Base-by-base conservation (phyloP, 2,888 invertebrate genomes). In the Caenorhabditis zanzibari region DNA sequence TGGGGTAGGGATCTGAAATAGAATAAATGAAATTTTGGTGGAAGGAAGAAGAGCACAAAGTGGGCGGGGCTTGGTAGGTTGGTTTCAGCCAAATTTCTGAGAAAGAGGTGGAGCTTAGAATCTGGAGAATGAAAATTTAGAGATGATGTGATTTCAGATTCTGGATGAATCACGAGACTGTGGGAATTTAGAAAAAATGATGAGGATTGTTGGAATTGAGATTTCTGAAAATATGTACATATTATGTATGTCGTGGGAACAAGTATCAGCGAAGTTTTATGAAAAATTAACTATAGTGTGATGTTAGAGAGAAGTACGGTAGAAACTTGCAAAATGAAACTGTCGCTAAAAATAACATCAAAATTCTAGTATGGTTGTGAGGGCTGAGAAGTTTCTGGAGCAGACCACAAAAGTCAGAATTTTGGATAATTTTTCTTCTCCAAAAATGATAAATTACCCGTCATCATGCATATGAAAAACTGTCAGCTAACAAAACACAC, bases 391-490 rank as follows among this genome's bases (percentile, higher is more conserved):
- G 32, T 54, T 24, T 26, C 28, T 16, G 22, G 35, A 38, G 9
- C 59, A 49, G 19, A 49, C 49, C 19, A 49, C 49, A 49, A 19
- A 49, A 49, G 22, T 58, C 32, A 26, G 14, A 19, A n/a, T 2
- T 58, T 54, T 14, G 26, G 12, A 54, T 54, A 54, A 47, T 54
- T 54, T 22, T 24, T 24, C 2, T 6, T 12, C 14, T 26, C 47
- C 26, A 24, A 56, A 24, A 32, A 58, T 76, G 76, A 76, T 64
- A 61, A 76, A 76, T 76, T 19, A 49, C 32, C 63, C 54, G 54
- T 69, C 77, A 71, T 77, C 77, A 69, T 77, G 69, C 58, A 77
- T 77, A 52, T 41, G 35, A 44, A 28, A 49, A 28, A 22, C 19
- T 49, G 32, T 22, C 32, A 38, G n/a, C 44, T 28, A 54, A 73